Evolutionary conservation across 2,888 invertebrate genomes (phyloP).

Genomic region (Gari tellinella): DNA sequence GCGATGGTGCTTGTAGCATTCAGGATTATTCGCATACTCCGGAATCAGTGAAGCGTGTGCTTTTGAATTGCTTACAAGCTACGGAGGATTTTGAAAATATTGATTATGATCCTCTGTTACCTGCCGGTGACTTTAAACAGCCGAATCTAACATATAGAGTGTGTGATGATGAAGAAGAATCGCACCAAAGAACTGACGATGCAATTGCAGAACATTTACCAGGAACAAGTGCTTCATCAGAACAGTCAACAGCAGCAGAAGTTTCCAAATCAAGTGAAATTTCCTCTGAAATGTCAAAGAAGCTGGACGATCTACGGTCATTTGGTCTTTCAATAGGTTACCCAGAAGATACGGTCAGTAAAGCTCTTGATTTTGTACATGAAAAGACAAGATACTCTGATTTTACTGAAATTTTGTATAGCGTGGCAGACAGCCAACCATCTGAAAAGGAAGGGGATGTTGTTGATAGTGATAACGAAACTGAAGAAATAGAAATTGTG

Average conservation of each 20-base stretch:
- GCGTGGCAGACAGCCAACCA: conserved; percentile 17
- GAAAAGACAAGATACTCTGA: conserved; percentile 69
- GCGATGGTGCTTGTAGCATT: conserved; percentile 61
- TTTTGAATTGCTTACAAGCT: conserved; percentile 65
- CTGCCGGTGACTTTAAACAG: conserved; percentile 29
- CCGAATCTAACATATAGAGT: conserved; percentile 2
- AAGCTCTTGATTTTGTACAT: conserved; percentile 64
- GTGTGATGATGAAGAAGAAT: conserved; percentile 8
- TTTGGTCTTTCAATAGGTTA: conserved; percentile 68
- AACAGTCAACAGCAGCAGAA: conserved; percentile 44
- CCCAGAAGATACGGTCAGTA: conserved; percentile 52
- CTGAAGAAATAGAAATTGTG: conserved; percentile 3
- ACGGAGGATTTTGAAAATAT: conserved; percentile 42
- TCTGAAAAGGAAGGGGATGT: not conserved
- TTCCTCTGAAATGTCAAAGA: conserved; percentile 26
- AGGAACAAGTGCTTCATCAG: conserved; percentile 25
- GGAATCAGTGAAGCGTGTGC: conserved; percentile 61
- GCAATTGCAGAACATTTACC: conserved; percentile 14
- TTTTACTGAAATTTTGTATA: conserved; percentile 63
- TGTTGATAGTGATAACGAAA: conserved; percentile 10
- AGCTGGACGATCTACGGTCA: conserved; percentile 58
- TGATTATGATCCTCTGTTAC: conserved; percentile 56
- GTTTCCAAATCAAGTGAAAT: conserved; percentile 10
- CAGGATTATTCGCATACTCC: conserved; percentile 62
- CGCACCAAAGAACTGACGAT: conserved; percentile 4